These are phyloP conservation scores for Epicauta chinensis DNA, from an alignment of 1,140 invertebrate genomes.

Conservation along the genomic window DNA sequence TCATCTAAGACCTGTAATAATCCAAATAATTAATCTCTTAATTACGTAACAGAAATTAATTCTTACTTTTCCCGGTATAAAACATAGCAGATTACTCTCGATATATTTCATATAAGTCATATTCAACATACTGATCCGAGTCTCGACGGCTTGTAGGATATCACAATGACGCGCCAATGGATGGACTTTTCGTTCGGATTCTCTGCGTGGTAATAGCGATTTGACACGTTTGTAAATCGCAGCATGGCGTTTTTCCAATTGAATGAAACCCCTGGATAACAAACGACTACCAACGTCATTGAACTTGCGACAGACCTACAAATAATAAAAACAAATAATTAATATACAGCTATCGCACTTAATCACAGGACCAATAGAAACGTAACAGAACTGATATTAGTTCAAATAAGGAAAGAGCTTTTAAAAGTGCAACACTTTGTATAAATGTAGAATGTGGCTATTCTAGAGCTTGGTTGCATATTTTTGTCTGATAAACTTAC, in stretches of 20 bases:
- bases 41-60: neutral
- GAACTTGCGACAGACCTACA: slow-evolving; percentile 75
- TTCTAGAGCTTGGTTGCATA: no score
- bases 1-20: slow-evolving; percentile 77
- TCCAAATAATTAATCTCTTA: neutral
- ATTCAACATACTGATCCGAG: slow-evolving; percentile 80
- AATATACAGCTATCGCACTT: no score
- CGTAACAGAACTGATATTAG: no score
- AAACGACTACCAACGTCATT: slow-evolving; percentile 67
- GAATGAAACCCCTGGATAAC: slow-evolving; percentile 74
- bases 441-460: no score
- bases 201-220: slow-evolving; percentile 73
- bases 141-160: slow-evolving; percentile 85
- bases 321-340: no score
- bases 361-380: no score
- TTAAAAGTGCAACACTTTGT: no score
- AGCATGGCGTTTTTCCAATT: slow-evolving; percentile 70
- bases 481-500: no score
- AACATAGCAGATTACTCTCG: slow-evolving; percentile 76
- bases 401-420: no score
- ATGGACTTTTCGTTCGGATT: slow-evolving; percentile 82
- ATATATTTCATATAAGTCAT: slow-evolving; percentile 91
- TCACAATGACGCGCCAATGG: slow-evolving; percentile 79
- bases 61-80: slow-evolving; percentile 84
- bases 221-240: slow-evolving; percentile 72